phyloP scores from a whole-genome alignment of 1,140 invertebrate genomes.

The Drosophila auraria region DNA sequence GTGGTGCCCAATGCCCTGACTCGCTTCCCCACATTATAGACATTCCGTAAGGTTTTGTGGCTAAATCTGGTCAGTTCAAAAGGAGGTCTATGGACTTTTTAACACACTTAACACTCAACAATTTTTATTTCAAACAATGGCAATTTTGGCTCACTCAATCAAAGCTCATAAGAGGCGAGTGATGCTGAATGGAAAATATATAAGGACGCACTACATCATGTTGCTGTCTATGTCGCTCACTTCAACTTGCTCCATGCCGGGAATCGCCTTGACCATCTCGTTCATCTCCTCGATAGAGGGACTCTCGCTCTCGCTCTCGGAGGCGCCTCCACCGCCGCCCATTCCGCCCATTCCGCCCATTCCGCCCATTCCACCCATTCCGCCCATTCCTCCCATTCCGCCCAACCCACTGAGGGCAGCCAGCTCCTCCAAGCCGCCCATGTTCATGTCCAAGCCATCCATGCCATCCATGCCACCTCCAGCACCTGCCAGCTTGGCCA shows the following conservation, averaged over 20 bases:
- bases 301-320: background rate
- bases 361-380: conserved; percentile 50
- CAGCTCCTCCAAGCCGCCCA: conserved; percentile 56
- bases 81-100: background rate
- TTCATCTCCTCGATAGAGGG: conserved; percentile 51
- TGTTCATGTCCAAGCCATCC: conserved; percentile 43
- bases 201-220: conserved; percentile 8
- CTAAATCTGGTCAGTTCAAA: too few species aligned
- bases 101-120: background rate
- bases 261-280: conserved; percentile 59
- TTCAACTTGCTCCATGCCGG: conserved; percentile 69
- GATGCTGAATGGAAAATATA: background rate
- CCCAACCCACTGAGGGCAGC: conserved; percentile 26
- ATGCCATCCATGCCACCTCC: conserved; percentile 54
- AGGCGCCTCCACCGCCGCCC: background rate
- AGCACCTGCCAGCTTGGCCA: conserved; percentile 68
- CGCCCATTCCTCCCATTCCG: conserved; percentile 43
- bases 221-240: conserved; percentile 63
- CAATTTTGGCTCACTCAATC: background rate
- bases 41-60: too few species aligned
- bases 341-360: conserved; percentile 42
- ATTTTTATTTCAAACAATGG: conserved; percentile 3
- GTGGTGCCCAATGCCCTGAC: too few species aligned
- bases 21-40: too few species aligned
- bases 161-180: background rate